These are phyloP conservation scores for Trileptium ribeirensis DNA, from an alignment of 2,888 invertebrate genomes.

Conservation along the genomic window DNA sequence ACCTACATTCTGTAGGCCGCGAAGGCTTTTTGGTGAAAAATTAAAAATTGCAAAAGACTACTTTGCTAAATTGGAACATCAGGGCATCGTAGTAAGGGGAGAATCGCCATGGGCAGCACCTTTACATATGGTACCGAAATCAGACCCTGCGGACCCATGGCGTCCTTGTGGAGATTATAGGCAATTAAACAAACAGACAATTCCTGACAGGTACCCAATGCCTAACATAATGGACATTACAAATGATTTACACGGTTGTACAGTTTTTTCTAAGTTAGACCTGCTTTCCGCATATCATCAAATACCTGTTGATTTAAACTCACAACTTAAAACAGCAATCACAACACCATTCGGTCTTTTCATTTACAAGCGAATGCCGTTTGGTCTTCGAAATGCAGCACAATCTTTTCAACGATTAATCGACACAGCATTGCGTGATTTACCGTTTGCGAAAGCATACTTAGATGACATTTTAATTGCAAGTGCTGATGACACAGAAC, in stretches of 20 bases:
- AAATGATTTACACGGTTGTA: not conserved
- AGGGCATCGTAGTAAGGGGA: not conserved
- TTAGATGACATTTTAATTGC: not conserved
- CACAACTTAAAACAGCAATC: not conserved
- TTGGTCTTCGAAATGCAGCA: not conserved
- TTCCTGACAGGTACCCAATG: not conserved
- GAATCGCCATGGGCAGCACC: slow-evolving; percentile 1
- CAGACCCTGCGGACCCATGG: not conserved
- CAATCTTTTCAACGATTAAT: not conserved
- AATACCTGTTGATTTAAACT: not conserved
- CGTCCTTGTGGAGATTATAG: not conserved
- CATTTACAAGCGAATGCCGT: not conserved
- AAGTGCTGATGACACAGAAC: not conserved
- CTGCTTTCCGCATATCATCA: not conserved
- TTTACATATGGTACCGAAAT: not conserved
- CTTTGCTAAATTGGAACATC: not conserved
- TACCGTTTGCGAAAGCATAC: not conserved
- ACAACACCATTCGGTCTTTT: not conserved
- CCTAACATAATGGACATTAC: not conserved
- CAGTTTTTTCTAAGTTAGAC: not conserved
- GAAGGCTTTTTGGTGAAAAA: not conserved
- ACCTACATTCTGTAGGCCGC: not conserved
- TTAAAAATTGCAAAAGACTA: not conserved
- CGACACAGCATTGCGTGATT: not conserved
- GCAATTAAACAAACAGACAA: not conserved